Evolutionary conservation across 2,113 vertebrate species (phyloP).

Genomic region (Prunella fulvescens): DNA sequence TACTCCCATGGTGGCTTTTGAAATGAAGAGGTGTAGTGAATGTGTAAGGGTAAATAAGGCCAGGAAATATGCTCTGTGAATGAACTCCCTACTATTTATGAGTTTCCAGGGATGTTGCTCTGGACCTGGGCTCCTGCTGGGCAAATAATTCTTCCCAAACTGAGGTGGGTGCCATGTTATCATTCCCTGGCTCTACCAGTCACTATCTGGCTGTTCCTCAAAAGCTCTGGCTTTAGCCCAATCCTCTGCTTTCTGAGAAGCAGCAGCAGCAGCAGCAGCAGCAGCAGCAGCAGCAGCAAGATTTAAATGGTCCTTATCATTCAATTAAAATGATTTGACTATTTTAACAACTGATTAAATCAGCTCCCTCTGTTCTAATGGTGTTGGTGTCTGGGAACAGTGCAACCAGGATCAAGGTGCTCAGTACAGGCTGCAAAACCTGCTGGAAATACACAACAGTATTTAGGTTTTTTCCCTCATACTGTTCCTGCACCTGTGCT

Average conservation of each 20-base stretch:
- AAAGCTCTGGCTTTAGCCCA: not conserved
- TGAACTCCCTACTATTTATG: not conserved
- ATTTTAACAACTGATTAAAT: not conserved
- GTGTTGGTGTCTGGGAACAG: not conserved
- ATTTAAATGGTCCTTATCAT: not conserved
- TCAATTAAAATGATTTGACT: not conserved
- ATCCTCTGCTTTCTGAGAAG: not conserved
- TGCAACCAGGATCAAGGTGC: not conserved
- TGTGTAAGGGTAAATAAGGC: not conserved
- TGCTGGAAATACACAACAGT: not conserved
- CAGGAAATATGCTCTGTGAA: not conserved
- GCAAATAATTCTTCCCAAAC: not conserved
- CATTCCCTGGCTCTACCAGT: not conserved
- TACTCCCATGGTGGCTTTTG: not conserved
- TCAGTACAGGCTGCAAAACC: not conserved
- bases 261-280: not conserved
- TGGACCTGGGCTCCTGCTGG: not conserved
- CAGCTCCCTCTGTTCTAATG: not conserved
- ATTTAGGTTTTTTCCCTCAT: not conserved
- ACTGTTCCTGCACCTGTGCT: not conserved
- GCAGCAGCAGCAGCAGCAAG: not conserved
- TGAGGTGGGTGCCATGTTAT: not conserved
- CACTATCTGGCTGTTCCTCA: not conserved
- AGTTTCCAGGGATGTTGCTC: not conserved
- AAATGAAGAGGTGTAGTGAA: not conserved